A percentile compares a stretch with the other conserved stretches of the same genome.
Evolutionary conservation across 2,113 vertebrate genomes (phyloP).

Genomic region (Oceanites oceanicus): DNA sequence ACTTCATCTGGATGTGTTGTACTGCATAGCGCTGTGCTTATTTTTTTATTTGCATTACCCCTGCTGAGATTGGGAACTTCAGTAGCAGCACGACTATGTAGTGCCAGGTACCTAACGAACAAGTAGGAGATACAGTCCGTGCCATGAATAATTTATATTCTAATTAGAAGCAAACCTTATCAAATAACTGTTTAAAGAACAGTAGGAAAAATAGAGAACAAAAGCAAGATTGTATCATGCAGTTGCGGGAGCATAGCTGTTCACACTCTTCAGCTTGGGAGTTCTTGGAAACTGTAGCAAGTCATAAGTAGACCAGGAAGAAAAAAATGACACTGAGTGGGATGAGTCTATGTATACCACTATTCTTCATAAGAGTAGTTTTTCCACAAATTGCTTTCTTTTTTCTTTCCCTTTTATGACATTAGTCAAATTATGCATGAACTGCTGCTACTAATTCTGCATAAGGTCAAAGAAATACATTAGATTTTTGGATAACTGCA

Average conservation of each 20-base stretch:
- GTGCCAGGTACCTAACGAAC: background rate
- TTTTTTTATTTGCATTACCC: background rate
- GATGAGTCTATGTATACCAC: background rate
- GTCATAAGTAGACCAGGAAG: background rate
- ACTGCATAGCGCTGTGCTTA: background rate
- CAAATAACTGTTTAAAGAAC: background rate
- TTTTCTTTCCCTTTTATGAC: background rate
- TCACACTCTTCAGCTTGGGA: background rate
- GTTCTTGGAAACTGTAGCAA: background rate
- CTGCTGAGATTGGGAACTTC: background rate
- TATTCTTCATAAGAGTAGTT: background rate
- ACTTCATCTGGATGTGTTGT: background rate
- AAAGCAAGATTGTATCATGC: background rate
- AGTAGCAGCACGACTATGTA: background rate
- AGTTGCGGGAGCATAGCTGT: background rate
- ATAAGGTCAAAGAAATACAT: background rate
- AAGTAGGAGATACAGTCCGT: background rate
- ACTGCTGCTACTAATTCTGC: background rate
- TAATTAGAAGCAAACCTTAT: slow-evolving; percentile 4
- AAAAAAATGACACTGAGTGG: background rate
- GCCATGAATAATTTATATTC: background rate
- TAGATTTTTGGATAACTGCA: background rate
- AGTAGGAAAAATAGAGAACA: background rate
- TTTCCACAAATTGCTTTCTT: background rate
- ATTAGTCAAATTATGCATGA: background rate